Evolutionary conservation across 1,140 invertebrate species (phyloP).

Genomic region (Galendromus occidentalis): DNA sequence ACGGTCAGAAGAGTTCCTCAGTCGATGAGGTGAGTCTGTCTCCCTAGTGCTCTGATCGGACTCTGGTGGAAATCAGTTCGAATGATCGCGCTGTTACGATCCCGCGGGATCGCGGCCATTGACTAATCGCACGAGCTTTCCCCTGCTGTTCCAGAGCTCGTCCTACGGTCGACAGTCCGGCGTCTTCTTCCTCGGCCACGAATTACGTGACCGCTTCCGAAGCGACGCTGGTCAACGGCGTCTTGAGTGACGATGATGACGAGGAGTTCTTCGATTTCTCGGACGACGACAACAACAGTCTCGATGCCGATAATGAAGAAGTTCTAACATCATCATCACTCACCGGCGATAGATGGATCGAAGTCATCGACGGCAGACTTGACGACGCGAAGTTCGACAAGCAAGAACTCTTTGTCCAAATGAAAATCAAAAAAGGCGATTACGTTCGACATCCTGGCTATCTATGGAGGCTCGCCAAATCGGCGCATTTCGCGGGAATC

Average conservation of each 20-base stretch:
- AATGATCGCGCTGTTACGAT: no score
- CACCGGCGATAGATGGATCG: constrained; percentile 9
- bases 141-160: neutral
- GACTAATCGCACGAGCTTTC: no score
- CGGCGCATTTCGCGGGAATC: constrained; percentile 35
- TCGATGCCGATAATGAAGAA: no score
- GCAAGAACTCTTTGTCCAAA: constrained; percentile 13
- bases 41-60: neutral
- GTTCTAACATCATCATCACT: neutral
- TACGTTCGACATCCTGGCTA: constrained; percentile 26
- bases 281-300: constrained; percentile 8
- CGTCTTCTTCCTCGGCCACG: neutral
- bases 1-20: neutral
- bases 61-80: neutral
- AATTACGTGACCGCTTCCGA: neutral
- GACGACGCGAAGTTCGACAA: constrained; percentile 1
- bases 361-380: neutral
- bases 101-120: no score
- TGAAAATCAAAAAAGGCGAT: constrained; percentile 11
- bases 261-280: constrained; percentile 15
- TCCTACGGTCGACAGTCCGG: neutral
- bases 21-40: neutral
- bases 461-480: constrained; percentile 46
- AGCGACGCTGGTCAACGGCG: neutral
- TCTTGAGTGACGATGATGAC: constrained; percentile 16